Conservation (phyloP, 2,797 vertebrate species). For the Anolis apletophallus region DNA sequence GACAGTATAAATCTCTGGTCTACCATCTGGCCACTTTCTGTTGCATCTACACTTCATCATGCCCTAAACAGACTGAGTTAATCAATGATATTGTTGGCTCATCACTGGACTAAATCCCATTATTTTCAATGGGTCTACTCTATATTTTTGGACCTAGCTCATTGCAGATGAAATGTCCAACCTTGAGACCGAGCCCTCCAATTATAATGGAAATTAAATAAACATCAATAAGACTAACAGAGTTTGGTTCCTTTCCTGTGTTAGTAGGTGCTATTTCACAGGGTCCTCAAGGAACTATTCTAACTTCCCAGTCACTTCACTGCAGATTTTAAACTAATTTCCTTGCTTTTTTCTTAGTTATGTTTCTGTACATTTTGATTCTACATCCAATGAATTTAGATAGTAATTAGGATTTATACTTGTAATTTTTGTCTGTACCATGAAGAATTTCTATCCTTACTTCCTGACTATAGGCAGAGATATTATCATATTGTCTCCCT, state of each 20-base stretch:
- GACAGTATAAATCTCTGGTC: background rate
- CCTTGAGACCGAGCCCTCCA: background rate
- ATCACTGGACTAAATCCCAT: too few species aligned
- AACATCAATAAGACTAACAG: background rate
- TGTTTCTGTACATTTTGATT: background rate
- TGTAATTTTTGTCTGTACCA: background rate
- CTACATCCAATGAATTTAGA: background rate
- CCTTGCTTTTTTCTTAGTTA: background rate
- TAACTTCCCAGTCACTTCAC: background rate
- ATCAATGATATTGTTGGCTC: too few species aligned
- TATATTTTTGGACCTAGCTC: background rate
- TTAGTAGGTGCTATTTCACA: background rate
- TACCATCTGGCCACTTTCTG: background rate
- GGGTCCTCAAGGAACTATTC: too few species aligned
- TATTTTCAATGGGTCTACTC: background rate
- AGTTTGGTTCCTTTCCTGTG: too few species aligned
- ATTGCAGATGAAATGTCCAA: background rate
- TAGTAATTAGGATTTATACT: background rate
- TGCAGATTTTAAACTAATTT: background rate
- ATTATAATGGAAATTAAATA: background rate
- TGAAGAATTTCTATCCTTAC: background rate
- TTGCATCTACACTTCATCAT: background rate
- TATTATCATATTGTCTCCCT: background rate
- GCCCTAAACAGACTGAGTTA: background rate
- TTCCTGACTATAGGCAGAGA: background rate